Evolutionary conservation across 2,797 vertebrate species (phyloP).

Genomic region (Pempheris klunzingeri): DNA sequence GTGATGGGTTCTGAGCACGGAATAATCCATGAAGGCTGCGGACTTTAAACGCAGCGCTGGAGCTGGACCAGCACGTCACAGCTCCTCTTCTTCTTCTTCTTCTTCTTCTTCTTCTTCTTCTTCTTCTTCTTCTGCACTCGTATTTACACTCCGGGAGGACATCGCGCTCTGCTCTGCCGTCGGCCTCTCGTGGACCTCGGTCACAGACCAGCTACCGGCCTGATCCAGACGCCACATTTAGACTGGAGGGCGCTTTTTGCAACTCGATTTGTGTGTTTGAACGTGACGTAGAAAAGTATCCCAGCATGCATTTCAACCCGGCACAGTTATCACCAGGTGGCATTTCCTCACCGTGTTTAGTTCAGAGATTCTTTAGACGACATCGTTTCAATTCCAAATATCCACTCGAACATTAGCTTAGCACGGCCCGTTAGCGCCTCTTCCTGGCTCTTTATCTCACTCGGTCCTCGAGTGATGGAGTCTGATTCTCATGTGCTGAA

Average conservation of each 20-base stretch:
- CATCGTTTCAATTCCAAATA: too few species aligned
- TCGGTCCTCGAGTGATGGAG: too few species aligned
- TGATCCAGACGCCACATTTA: not conserved
- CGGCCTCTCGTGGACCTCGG: not conserved
- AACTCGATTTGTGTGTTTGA: not conserved
- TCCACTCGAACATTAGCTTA: too few species aligned
- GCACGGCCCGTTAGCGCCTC: too few species aligned
- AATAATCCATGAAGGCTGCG: conserved; percentile 33
- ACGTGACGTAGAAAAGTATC: not conserved
- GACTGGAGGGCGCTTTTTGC: not conserved
- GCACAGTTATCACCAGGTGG: not conserved
- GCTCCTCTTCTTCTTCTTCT: too few species aligned
- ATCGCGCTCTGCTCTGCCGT: not conserved
- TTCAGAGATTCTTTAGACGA: not conserved
- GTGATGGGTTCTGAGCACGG: conserved; percentile 21
- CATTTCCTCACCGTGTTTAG: not conserved
- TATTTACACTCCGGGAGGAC: too few species aligned
- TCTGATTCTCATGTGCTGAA: too few species aligned
- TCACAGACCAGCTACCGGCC: not conserved
- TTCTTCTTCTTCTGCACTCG: too few species aligned
- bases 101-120: too few species aligned
- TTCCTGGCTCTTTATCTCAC: too few species aligned
- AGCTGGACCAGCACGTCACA: too few species aligned
- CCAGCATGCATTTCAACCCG: not conserved
- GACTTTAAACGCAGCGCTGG: conserved; percentile 23